Evolutionary conservation across 2,113 vertebrate genomes (phyloP), one percentile per base, ranked within the genome.

Genomic region (Galemys pyrenaicus): DNA sequence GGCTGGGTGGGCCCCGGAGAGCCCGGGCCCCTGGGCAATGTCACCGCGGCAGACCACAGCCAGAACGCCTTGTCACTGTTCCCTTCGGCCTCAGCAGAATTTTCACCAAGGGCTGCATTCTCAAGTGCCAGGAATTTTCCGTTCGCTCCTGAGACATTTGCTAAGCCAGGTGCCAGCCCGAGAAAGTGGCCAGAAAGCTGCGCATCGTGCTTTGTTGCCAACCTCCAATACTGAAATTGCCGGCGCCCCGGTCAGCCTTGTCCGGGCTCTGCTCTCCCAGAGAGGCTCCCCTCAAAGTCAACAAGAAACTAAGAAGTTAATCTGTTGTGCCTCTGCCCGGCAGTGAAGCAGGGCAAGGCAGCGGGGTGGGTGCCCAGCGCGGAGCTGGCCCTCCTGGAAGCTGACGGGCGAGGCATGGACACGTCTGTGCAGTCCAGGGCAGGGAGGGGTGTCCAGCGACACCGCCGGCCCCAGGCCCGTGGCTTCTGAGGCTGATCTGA

Each of bases 51-150:
- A 62, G 81, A n/a, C 65, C 15, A 0, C 39, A 60, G 75, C 75
- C 7, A 22, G 32, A 88, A 46, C 81, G 70, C 67, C 93, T 96
- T 78, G 37, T 97, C 89, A 54, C 93, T 89, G 93, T 95, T 95
- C 90, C 91, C 86, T 82, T 77, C 83, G 12, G 2, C 7, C 12
- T 80, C 89, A 74, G 58, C 73, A 96, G 77, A 93, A 70, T 86
- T 94, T 92, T 81, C 94, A 83, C 67, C 32, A 22, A 95, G 87
- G 67, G 92, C 86, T 49, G 1, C n/a, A 32, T 94, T 81, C 88
- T 90, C n/a, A 15, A 67, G 91, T 87, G 84, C 95, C 85, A 94
- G 94, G 95, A 78, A 91, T 91, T 97, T 95, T 91, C 96, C n/a
- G 0, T 80, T 96, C 37, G 62, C 89, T 65, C 58, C 39, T 6